These are phyloP conservation scores for Dryocosmus kuriphilus DNA, from an alignment of 2,888 invertebrate species.

Conservation along the genomic window DNA sequence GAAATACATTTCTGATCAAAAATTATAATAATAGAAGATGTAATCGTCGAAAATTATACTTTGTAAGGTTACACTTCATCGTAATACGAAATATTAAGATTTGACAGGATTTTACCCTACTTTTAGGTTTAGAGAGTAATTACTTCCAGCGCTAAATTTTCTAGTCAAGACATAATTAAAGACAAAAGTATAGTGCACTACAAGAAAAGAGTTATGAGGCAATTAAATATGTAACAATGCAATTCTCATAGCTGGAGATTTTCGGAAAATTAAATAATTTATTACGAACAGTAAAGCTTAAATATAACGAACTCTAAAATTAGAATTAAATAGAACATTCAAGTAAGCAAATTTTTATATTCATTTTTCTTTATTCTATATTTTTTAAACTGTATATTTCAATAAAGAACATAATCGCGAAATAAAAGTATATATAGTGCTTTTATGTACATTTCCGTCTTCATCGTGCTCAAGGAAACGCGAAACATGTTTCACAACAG, in stretches of 20 bases:
- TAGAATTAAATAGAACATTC: neutral
- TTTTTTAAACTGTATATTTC: too few relatives aligned
- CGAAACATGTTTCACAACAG: neutral
- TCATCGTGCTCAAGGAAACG: neutral
- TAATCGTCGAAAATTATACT: neutral
- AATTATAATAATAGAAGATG: too few relatives aligned
- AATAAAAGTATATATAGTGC: neutral
- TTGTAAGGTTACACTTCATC: slow-evolving; percentile 9
- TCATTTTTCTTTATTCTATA: too few relatives aligned
- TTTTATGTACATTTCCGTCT: neutral
- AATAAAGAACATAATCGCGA: neutral
- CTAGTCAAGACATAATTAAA: slow-evolving; percentile 5
- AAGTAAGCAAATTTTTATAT: neutral
- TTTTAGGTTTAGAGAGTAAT: slow-evolving; percentile 4
- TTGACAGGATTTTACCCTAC: slow-evolving; percentile 9
- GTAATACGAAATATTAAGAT: slow-evolving; percentile 17
- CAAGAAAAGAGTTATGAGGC: slow-evolving; percentile 4
- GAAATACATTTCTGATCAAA: too few relatives aligned
- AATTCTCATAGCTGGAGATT: slow-evolving; percentile 1
- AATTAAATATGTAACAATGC: neutral
- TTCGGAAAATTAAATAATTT: neutral
- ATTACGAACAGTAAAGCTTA: neutral
- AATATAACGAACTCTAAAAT: neutral
- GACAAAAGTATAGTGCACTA: neutral
- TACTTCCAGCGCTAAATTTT: slow-evolving; percentile 20